Percentiles rank a stretch among this genome's conserved stretches.
Evolutionary conservation across 2,888 invertebrate species (phyloP).

Genomic region (Deroplatys truncata): DNA sequence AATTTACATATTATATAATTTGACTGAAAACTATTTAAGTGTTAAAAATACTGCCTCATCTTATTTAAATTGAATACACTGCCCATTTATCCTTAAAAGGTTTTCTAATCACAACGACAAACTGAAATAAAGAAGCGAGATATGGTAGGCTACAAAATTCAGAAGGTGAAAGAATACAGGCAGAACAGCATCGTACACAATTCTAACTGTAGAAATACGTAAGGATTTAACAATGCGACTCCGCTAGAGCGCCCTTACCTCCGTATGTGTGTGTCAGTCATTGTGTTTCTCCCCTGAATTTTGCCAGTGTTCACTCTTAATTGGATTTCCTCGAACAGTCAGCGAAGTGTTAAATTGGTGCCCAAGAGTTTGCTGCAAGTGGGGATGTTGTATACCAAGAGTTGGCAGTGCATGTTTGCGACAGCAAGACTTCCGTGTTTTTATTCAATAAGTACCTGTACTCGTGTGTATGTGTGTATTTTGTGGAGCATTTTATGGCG

Average conservation of each 20-base stretch:
- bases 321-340: constrained; percentile 28
- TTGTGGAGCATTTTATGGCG: no score
- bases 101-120: no score
- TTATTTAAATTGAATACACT: no score
- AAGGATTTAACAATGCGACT: neutral
- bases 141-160: neutral
- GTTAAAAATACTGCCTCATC: no score
- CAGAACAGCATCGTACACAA: neutral
- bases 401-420: neutral
- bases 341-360: constrained; percentile 28
- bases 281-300: constrained; percentile 20
- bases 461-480: neutral
- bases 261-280: neutral
- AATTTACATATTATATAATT: no score
- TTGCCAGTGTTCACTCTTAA: constrained; percentile 26
- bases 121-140: no score
- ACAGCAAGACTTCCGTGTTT: neutral
- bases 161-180: neutral
- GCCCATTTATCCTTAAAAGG: no score
- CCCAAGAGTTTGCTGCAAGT: neutral
- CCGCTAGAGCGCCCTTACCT: neutral
- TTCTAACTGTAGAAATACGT: neutral
- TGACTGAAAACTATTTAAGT: no score
- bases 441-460: neutral
- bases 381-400: neutral